Evolutionary conservation across 2,888 invertebrate species (phyloP).

Genomic region (Hartigia nigra): DNA sequence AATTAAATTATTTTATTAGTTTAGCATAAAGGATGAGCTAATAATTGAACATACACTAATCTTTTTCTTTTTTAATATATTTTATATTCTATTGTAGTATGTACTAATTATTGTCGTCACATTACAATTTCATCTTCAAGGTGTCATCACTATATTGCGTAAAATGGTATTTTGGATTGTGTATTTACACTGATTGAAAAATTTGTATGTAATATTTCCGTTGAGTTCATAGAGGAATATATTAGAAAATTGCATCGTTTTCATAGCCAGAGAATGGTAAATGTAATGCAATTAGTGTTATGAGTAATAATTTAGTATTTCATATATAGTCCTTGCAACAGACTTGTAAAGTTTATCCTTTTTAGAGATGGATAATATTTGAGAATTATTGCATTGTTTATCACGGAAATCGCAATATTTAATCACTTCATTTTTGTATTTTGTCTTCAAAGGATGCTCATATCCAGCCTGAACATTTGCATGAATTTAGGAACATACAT

Average conservation of each 20-base stretch:
- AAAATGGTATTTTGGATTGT: neutral
- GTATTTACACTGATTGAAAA: neutral
- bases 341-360: neutral
- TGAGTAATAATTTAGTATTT: neutral
- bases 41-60: slow-evolving; percentile 16
- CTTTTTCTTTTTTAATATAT: slow-evolving; percentile 20
- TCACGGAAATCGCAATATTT: neutral
- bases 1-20: neutral
- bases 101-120: neutral
- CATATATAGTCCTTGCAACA: neutral
- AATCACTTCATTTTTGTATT: neutral
- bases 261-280: neutral
- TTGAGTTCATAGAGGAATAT: neutral
- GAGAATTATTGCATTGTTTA: neutral
- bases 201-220: neutral
- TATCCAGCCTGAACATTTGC: neutral
- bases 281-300: neutral
- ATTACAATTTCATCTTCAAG: neutral
- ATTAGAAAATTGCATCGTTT: neutral
- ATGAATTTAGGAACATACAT: neutral
- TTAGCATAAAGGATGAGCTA: neutral
- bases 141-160: neutral
- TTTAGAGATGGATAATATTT: neutral
- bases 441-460: neutral
- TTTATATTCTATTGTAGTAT: neutral